These are phyloP conservation scores for Haplochromis burtoni DNA, from an alignment of 2,113 vertebrate species.

Conservation along the genomic window DNA sequence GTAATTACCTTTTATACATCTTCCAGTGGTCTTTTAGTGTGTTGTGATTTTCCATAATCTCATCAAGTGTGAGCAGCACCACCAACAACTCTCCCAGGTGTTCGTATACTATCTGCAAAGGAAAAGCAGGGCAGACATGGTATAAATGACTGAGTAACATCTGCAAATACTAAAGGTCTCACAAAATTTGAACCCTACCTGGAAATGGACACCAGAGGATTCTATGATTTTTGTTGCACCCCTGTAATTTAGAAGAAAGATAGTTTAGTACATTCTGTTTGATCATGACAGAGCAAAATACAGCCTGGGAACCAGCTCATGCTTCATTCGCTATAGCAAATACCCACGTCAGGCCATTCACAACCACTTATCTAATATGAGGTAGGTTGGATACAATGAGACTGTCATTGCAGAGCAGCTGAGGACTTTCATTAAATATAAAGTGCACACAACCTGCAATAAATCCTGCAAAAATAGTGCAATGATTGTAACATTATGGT, in stretches of 20 bases:
- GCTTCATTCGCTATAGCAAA: accelerated
- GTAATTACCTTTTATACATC: slow-evolving; percentile 93
- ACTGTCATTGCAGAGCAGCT: neutral
- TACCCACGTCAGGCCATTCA: accelerated
- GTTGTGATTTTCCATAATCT: slow-evolving; percentile 91
- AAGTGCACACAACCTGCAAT: neutral
- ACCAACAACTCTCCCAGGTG: slow-evolving; percentile 90
- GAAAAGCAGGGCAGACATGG: neutral
- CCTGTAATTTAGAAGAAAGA: slow-evolving; percentile 65
- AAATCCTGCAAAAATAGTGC: neutral
- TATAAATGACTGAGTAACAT: neutral
- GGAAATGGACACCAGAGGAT: slow-evolving; percentile 95
- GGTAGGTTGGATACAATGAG: neutral
- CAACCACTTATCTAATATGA: neutral
- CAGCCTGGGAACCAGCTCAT: neutral
- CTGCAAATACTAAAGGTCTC: neutral
- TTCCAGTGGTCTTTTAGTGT: slow-evolving; percentile 96
- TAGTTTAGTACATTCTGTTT: neutral
- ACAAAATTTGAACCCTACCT: slow-evolving; percentile 67
- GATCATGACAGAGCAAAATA: neutral
- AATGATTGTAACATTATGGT: neutral
- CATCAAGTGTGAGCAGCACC: slow-evolving; percentile 90
- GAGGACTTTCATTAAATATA: neutral
- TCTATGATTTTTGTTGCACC: slow-evolving; percentile 91
- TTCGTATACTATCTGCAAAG: slow-evolving; percentile 85